phyloP scores from a whole-genome alignment of 2,113 vertebrate genomes.

The Callochromis pleurospilus region DNA sequence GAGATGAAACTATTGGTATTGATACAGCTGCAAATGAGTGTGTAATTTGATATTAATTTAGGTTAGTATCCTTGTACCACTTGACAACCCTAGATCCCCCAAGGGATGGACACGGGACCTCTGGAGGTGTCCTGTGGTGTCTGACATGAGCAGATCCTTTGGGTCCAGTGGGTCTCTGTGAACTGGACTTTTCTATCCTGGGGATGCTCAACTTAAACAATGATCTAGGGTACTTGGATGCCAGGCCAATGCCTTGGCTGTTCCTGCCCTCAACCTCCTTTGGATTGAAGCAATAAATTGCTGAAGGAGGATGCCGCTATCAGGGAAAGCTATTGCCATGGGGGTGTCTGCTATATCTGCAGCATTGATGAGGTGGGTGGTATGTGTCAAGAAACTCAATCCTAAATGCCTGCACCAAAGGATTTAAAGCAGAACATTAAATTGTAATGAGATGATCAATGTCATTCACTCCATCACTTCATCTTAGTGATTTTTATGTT shows the following conservation, averaged over 20 bases:
- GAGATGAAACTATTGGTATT: not conserved
- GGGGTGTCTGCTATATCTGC: not conserved
- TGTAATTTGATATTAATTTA: not conserved
- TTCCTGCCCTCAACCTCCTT: not conserved
- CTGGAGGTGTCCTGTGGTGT: not conserved
- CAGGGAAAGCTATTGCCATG: not conserved
- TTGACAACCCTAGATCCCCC: not conserved
- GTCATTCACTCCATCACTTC: not conserved
- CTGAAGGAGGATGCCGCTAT: not conserved
- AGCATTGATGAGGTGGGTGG: not conserved
- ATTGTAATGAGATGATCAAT: not conserved
- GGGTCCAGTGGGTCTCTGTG: not conserved
- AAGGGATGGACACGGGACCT: not conserved
- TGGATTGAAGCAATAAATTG: not conserved
- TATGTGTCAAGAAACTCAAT: not conserved
- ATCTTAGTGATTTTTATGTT: not conserved
- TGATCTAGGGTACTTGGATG: not conserved
- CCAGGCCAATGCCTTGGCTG: not conserved
- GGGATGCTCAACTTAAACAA: not conserved
- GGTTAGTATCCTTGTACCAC: not conserved
- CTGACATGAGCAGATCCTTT: not conserved
- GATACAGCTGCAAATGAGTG: not conserved
- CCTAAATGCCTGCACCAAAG: not conserved
- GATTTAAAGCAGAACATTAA: not conserved
- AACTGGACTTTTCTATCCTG: not conserved